Base-by-base conservation (phyloP, 1,140 invertebrate species). In the Drosophila triauraria region DNA sequence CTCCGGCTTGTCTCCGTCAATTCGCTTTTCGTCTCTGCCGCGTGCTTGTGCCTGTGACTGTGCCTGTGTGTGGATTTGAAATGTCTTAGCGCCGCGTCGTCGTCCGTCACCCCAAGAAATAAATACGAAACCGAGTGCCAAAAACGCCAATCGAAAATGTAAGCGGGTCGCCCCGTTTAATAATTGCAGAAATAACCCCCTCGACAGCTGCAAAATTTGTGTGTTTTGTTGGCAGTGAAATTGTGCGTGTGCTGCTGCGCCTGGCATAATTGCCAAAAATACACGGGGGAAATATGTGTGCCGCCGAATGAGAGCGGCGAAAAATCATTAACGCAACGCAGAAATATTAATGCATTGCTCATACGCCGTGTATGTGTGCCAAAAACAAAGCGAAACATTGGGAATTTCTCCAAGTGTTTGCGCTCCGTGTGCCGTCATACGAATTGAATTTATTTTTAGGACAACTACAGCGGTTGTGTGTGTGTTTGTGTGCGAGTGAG, bases 391-490 rank as follows among this genome's bases (percentile, higher is more conserved):
- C 68, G 69, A 78, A 78, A 64, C 74, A 83, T 75, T 88, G 78
- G 80, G 74, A 84, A 72, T 84, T 84, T 88, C 85, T 88, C 81
- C 85, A 88, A 88, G 81, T 90, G 80, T 63, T 60, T 47, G 53
- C 47, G 51, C 42, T 72, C 48, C 35, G 53, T 56, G 53, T 61
- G 74, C 76, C 57, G 78, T 88, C 84, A 88, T 88, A 84, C 85
- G 83, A 90, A 79, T 78, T 78, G 63, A 74, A 88, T 90, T 84
- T 88, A 88, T 88, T 88, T 88, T 78, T 88, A 87, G 84, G 84
- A 90, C 84, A 74, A 87, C 80, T 82, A 80, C 40, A 43, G 27
- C 23, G 58, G 30, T 48, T 27, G 65, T 72, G 50, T 54, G 67
- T 70, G 56, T 62, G 23, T 51, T 15, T 27, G 44, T 75, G 40